Evolutionary conservation across 2,797 vertebrate species (phyloP), one percentile per base, ranked within the genome.

Genomic region (Dicrostonyx torquatus): DNA sequence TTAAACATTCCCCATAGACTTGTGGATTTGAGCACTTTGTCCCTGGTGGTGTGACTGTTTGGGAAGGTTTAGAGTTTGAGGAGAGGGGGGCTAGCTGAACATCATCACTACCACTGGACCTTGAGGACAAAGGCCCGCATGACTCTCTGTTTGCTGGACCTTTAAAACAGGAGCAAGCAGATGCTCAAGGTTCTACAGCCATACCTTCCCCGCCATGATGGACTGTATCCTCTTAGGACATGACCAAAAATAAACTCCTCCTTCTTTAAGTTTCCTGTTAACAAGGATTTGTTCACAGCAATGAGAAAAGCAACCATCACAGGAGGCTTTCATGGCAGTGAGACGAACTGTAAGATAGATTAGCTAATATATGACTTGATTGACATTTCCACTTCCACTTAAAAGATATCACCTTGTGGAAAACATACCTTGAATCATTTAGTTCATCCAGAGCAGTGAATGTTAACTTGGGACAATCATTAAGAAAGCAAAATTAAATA

Each of bases 361-460:
- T 14, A 82, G 72, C 66, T 17, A 90, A 84, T 76, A 75, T 3
- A 73, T 43, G 31, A 87, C 76, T 80, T 26, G 31, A 73, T n/a
- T 90, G 24, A 82, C 83, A 80, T 90, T 84, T 92, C 37, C n/a
- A 40, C 45, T 84, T 92, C 50, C n/a, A n/a, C 45, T 87, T 87
- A 90, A 5, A 88, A 45, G 37, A 76, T 24, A 12, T 80, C 45
- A 84, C 60, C 34, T 85, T 90, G 11, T 55, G 87, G 24, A 66
- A 78, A 79, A 45, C 5, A 70, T 77, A 60, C 83, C 34, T 84
- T 72, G 50, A 89, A 94, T 12, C 53, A 40, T 6, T 82, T 94
- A 80, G 24, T 78, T 85, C 45, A 73, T 9, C 45, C 14, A 90
- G 53, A 94, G 7, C 60, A 53, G 6, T 48, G 85, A 91, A 64